Percentiles rank a stretch among this genome's conserved stretches.
Evolutionary conservation across 2,113 vertebrate species (phyloP).

Genomic region (Vombatus ursinus): DNA sequence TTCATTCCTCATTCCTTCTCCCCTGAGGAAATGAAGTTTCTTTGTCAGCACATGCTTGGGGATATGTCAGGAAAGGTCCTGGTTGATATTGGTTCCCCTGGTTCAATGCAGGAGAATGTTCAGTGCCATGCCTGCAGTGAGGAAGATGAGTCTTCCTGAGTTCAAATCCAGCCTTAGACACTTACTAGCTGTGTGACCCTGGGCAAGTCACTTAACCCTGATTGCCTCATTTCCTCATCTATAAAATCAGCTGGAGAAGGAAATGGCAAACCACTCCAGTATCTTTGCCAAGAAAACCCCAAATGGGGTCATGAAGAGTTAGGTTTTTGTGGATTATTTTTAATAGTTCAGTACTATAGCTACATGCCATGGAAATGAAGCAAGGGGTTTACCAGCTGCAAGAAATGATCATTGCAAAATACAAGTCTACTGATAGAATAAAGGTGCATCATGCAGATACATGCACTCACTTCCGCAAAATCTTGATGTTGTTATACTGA

Average conservation of each 20-base stretch:
- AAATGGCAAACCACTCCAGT: too few relatives aligned
- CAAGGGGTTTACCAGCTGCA: constrained; percentile 92
- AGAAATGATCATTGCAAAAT: constrained; percentile 88
- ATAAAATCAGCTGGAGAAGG: too few relatives aligned
- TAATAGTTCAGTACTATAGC: constrained; percentile 90
- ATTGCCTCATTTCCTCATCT: too few relatives aligned
- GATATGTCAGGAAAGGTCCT: constrained; percentile 90
- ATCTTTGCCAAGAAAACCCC: too few relatives aligned
- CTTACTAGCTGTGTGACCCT: too few relatives aligned
- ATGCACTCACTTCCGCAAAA: constrained; percentile 88
- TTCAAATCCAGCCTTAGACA: too few relatives aligned
- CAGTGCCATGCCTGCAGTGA: too few relatives aligned
- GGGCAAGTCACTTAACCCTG: too few relatives aligned
- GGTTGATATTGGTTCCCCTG: constrained; percentile 93
- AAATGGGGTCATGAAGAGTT: too few relatives aligned
- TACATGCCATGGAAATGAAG: constrained; percentile 92
- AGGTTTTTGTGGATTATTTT: constrained; percentile 86
- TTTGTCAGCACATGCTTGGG: constrained; percentile 92
- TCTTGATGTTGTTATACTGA: constrained; percentile 93
- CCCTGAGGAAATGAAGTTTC: constrained; percentile 90
- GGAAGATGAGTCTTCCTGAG: too few relatives aligned
- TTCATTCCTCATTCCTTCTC: constrained; percentile 98
- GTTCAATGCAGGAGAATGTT: constrained; percentile 86
- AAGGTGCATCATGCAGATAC: constrained; percentile 92
- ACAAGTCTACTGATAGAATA: constrained; percentile 88